A percentile compares a stretch with the other conserved stretches of the same genome.
These are phyloP conservation scores for Wiebesia pumilae DNA, from an alignment of 1,140 invertebrate species.

Conservation along the genomic window DNA sequence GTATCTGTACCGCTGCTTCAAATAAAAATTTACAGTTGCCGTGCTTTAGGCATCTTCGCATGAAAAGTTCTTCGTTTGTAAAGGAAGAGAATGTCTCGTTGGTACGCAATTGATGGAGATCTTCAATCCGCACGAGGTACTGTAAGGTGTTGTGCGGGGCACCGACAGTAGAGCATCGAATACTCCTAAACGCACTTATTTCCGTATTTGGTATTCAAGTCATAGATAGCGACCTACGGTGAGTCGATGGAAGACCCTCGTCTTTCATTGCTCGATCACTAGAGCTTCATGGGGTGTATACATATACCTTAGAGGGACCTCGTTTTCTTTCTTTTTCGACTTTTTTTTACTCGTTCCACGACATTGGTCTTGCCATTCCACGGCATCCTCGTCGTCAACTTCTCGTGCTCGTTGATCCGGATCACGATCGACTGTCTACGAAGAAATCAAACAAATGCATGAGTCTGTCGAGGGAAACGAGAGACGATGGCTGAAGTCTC, in stretches of 20 bases:
- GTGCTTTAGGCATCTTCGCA: no score
- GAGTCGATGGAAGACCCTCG: neutral
- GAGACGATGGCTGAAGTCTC: neutral
- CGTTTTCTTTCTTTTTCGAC: neutral
- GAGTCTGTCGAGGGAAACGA: neutral
- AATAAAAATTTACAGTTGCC: no score
- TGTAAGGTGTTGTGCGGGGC: neutral
- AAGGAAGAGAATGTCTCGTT: neutral
- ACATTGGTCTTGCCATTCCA: neutral
- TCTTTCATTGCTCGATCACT: neutral
- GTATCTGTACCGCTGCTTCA: no score
- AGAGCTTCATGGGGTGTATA: neutral
- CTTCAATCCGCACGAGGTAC: neutral
- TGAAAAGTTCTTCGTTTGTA: neutral
- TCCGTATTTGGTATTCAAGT: constrained; percentile 31
- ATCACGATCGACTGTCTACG: neutral
- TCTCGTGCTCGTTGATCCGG: constrained; percentile 12
- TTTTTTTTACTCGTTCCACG: neutral
- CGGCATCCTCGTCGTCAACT: neutral
- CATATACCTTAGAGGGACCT: neutral
- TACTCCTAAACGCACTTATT: constrained; percentile 32
- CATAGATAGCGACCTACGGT: constrained; percentile 12
- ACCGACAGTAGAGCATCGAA: neutral
- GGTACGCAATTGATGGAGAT: neutral
- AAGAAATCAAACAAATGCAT: neutral